Conservation (phyloP, 2,888 invertebrate genomes). For the Caenorhabditis sp. region DNA sequence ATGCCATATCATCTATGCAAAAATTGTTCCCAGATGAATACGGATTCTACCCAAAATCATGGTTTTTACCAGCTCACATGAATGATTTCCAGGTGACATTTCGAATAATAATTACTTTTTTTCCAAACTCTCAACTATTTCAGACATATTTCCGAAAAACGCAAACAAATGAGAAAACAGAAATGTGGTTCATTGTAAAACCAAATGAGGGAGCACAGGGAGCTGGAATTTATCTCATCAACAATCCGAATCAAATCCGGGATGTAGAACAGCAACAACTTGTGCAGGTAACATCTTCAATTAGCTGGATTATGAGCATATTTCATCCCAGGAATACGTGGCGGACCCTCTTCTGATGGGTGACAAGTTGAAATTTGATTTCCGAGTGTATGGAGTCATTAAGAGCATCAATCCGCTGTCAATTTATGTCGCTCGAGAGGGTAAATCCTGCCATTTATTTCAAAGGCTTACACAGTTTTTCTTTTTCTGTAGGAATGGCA, state of each 20-base stretch:
- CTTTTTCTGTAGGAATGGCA: conserved; percentile 80
- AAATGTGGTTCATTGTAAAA: conserved; percentile 81
- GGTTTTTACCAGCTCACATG: conserved; percentile 81
- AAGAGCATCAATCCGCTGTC: conserved; percentile 80
- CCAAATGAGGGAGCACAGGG: conserved; percentile 81
- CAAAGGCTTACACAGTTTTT: background rate
- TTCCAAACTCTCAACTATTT: too few relatives aligned
- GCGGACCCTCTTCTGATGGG: conserved; percentile 79
- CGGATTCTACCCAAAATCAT: conserved; percentile 81
- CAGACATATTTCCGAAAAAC: conserved; percentile 29
- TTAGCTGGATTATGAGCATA: background rate
- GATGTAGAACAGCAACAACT: conserved; percentile 70
- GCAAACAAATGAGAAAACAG: conserved; percentile 16
- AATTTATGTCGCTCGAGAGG: conserved; percentile 79
- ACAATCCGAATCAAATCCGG: conserved; percentile 80
- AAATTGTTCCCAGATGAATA: conserved; percentile 81
- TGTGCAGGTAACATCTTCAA: conserved; percentile 70
- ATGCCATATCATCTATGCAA: conserved; percentile 80
- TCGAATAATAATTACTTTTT: background rate
- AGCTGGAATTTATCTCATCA: conserved; percentile 81
- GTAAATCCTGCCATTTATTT: conserved; percentile 50
- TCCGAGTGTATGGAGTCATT: conserved; percentile 81
- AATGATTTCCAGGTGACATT: conserved; percentile 65
- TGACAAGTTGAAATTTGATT: conserved; percentile 81
- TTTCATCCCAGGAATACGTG: conserved; percentile 80